These are phyloP conservation scores for Drosophila kokeensis DNA, from an alignment of 2,888 invertebrate species.

Conservation along the genomic window DNA sequence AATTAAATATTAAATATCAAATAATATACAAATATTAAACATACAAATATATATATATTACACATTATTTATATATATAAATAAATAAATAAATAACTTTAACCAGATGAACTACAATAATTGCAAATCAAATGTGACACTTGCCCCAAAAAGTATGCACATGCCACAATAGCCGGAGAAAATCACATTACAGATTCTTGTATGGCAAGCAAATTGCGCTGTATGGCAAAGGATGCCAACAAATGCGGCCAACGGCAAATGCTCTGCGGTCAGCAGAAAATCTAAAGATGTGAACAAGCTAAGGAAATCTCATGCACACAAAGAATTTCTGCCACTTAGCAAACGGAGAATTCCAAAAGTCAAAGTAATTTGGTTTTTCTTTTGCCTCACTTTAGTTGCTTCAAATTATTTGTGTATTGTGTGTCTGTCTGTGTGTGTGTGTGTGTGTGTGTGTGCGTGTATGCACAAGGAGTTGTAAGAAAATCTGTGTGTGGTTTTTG, in stretches of 20 bases:
- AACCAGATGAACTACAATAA: constrained; percentile 34
- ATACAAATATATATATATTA: too few species aligned
- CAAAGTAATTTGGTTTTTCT: constrained; percentile 54
- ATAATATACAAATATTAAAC: too few species aligned
- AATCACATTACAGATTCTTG: constrained; percentile 58
- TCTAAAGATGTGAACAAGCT: constrained; percentile 33
- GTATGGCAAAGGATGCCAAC: constrained; percentile 41
- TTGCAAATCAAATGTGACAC: constrained; percentile 46
- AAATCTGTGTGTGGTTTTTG: constrained; percentile 1
- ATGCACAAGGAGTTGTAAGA: constrained; percentile 7
- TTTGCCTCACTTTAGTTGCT: constrained; percentile 15
- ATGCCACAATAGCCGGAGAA: constrained; percentile 32
- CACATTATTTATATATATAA: too few species aligned
- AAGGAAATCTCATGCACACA: constrained; percentile 52
- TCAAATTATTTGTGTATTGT: constrained; percentile 61
- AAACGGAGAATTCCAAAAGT: constrained; percentile 63
- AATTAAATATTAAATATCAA: neutral
- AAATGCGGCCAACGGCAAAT: constrained; percentile 55
- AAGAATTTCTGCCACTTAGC: constrained; percentile 61
- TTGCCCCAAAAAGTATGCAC: constrained; percentile 8
- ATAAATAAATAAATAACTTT: too few species aligned
- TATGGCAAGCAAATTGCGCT: constrained; percentile 59
- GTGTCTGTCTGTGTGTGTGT: constrained; percentile 5
- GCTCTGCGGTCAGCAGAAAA: constrained; percentile 65
- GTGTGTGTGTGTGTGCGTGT: neutral